These are phyloP conservation scores for Poeciliopsis turrubarensis DNA, from an alignment of 2,113 vertebrate genomes.

Conservation along the genomic window DNA sequence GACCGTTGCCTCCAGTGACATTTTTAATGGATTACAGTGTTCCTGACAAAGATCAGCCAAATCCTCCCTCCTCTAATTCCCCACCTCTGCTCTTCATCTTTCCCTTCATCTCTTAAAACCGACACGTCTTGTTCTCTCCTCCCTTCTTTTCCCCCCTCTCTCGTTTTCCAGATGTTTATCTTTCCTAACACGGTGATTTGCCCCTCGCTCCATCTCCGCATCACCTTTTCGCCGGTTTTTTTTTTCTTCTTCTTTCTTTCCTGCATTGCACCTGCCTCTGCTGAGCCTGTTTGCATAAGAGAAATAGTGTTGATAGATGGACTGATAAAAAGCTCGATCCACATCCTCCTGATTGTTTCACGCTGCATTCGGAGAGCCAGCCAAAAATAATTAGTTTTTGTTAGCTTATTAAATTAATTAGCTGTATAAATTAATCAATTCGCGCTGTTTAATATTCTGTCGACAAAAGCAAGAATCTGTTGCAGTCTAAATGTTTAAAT, in stretches of 20 bases:
- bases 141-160: constrained; percentile 1
- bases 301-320: constrained; percentile 24
- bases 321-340: constrained; percentile 1
- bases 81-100: constrained; percentile 58
- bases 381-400: constrained; percentile 25
- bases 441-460: constrained; percentile 7
- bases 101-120: constrained; percentile 56
- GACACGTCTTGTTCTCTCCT: constrained; percentile 19
- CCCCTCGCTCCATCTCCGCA: constrained; percentile 3
- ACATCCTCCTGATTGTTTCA: constrained; percentile 2
- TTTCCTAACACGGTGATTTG: constrained; percentile 16
- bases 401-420: constrained; percentile 35
- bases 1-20: constrained; percentile 73
- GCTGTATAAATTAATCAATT: constrained; percentile 30
- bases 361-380: constrained; percentile 5
- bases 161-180: constrained; percentile 18
- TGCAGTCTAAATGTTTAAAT: constrained; percentile 11
- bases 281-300: constrained; percentile 7
- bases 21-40: constrained; percentile 76
- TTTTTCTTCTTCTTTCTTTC: too few species aligned
- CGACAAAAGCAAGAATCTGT: constrained; percentile 21
- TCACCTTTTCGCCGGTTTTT: neutral
- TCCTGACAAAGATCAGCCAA: constrained; percentile 70
- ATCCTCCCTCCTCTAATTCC: constrained; percentile 60
- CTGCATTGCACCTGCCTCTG: constrained; percentile 1